phyloP scores from a whole-genome alignment of 2,113 vertebrate species.

The Strix uralensis region DNA sequence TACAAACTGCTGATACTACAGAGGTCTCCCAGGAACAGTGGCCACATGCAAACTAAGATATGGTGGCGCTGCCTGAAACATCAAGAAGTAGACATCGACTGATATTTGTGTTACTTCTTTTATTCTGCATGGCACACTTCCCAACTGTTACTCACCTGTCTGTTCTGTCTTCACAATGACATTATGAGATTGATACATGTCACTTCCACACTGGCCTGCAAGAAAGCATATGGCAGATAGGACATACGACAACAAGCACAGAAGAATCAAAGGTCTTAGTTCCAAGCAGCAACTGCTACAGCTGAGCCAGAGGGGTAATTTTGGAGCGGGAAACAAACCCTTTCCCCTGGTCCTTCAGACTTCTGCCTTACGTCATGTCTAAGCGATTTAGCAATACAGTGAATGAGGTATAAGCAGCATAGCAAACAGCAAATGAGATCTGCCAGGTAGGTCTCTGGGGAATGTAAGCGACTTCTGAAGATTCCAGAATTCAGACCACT shows the following conservation, averaged over 20 bases:
- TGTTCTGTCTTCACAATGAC: constrained; percentile 84
- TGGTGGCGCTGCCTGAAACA: neutral
- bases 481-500: neutral
- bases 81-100: neutral
- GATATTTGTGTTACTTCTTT: neutral
- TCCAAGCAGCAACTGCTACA: neutral
- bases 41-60: neutral
- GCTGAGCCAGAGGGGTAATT: neutral
- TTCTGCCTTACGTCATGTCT: neutral
- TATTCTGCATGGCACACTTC: neutral
- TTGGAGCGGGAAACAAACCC: neutral
- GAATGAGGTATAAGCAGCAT: neutral
- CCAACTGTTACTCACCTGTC: constrained; percentile 65
- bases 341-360: neutral
- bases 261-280: neutral
- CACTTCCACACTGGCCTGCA: constrained; percentile 80
- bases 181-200: constrained; percentile 79
- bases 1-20: neutral
- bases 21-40: neutral
- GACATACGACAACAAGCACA: neutral
- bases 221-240: constrained; percentile 29
- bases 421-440: neutral
- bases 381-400: neutral
- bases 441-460: neutral
- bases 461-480: neutral